Evolutionary conservation across 2,888 invertebrate species (phyloP).

Genomic region (Mesopsocus fuscifrons): DNA sequence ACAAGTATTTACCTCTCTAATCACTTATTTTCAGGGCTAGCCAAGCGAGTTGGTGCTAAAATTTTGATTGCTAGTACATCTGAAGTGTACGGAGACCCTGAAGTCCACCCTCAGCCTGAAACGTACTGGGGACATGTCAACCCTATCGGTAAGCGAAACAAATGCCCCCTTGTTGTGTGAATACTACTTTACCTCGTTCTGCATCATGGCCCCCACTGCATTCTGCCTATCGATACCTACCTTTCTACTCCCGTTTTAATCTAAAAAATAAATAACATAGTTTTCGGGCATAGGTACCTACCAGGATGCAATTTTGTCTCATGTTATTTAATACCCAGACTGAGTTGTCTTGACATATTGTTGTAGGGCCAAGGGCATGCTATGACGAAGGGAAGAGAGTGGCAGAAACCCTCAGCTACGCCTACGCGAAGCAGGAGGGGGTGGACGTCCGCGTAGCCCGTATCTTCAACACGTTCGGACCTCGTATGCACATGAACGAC

Average conservation of each 20-base stretch:
- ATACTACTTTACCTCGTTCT: no score
- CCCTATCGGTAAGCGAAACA: slow-evolving; percentile 66
- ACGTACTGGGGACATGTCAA: slow-evolving; percentile 99
- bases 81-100: slow-evolving; percentile 97
- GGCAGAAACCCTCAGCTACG: slow-evolving; percentile 87
- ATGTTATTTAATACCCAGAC: no score
- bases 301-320: no score
- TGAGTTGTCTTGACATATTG: no score
- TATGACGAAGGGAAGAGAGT: slow-evolving; percentile 99
- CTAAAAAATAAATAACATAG: slow-evolving; percentile 4
- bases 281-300: background rate
- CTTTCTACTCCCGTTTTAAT: no score
- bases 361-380: slow-evolving; percentile 75
- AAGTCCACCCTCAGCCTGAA: slow-evolving; percentile 94
- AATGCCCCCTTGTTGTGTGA: no score
- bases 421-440: slow-evolving; percentile 93
- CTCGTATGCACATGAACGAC: slow-evolving; percentile 97
- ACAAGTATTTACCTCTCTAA: no score
- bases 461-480: slow-evolving; percentile 98
- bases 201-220: no score
- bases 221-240: no score
- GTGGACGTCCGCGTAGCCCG: slow-evolving; percentile 89
- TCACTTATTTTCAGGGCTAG: slow-evolving; percentile 50
- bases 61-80: slow-evolving; percentile 95
- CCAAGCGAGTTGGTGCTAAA: slow-evolving; percentile 79